Base-by-base conservation (phyloP, 2,113 vertebrate species). In the Pelodiscus sinensis region DNA sequence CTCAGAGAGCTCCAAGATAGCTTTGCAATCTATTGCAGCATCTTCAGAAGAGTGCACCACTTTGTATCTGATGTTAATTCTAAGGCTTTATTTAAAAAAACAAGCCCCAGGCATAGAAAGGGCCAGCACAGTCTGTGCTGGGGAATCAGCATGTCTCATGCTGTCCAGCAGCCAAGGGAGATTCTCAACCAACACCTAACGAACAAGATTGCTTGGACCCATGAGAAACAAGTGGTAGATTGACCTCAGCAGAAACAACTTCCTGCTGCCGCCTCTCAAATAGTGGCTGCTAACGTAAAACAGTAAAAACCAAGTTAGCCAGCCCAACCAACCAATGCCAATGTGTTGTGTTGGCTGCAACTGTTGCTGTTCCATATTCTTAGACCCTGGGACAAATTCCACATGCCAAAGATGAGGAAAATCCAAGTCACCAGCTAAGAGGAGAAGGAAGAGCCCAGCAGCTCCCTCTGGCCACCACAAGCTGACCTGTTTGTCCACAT, bases 381-480 rank as follows among this genome's bases (percentile, higher is more conserved):
- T 31, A 62, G 78, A 92, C 86, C 83, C 85, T 0, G 50, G 84
- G 89, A 50, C 78, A 38, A 58, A 24, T 89, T 84, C 73, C 87
- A 1, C 2, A 3, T 82, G 86, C 44, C 78, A 68, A 35, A 80
- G 87, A 80, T 86, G 73, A 89, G 84, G 83, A 94, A 50, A 25
- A 90, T 85, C 94, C n/a, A 57, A 90, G 68, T 65, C 90, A 50
- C 84, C 85, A 79, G 60, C 90, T 8, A 60, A 29, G 62, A 90
- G 89, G n/a, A 71, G 16, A 21, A 73, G 51, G 35, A 13, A 87
- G 80, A 24, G 92, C 84, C 91, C 93, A 65, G 65, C 87, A 92
- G 93, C 92, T 94, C 80, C 95, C 93, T 96, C 62, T 93, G 95
- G 86, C 91, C 87, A 0, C 95, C 77, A 8, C 88, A 25, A 88